phyloP scores from a whole-genome alignment of 1,140 invertebrate species.

The Rhyacophila brunnea region DNA sequence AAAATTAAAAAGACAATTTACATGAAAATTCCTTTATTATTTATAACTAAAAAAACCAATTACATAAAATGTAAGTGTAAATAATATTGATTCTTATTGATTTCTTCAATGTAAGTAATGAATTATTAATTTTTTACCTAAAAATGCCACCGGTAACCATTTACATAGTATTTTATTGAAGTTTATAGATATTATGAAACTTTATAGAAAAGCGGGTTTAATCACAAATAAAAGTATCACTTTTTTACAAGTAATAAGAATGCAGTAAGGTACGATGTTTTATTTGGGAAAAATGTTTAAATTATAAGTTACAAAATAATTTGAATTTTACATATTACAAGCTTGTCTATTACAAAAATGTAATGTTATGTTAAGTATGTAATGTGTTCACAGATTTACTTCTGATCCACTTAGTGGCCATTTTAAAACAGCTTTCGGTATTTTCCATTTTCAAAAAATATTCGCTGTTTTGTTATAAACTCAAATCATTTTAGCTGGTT shows the following conservation, averaged over 20 bases:
- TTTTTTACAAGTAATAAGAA: neutral
- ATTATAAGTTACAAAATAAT: neutral
- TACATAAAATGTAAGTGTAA: slow-evolving; percentile 8
- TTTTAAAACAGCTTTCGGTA: no score
- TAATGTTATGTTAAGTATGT: neutral
- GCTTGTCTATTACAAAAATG: neutral
- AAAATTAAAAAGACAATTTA: neutral
- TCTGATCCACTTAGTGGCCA: no score
- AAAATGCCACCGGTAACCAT: slow-evolving; percentile 20
- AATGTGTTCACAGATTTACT: no score
- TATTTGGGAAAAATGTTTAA: no score
- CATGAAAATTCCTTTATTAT: slow-evolving; percentile 19
- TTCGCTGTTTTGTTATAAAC: no score
- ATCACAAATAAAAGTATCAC: neutral
- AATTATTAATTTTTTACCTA: slow-evolving; percentile 8
- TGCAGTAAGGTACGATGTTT: neutral
- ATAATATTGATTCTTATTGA: neutral
- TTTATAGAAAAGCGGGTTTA: slow-evolving; percentile 7
- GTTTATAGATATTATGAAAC: slow-evolving; percentile 7
- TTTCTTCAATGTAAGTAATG: neutral
- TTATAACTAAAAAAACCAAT: slow-evolving; percentile 10
- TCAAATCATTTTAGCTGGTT: no score
- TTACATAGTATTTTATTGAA: slow-evolving; percentile 17
- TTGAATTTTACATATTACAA: neutral
- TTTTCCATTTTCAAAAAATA: no score